Percentiles rank a stretch among this genome's conserved stretches.
These are phyloP conservation scores for Halesus radiatus DNA, from an alignment of 1,140 invertebrate species.

Conservation along the genomic window DNA sequence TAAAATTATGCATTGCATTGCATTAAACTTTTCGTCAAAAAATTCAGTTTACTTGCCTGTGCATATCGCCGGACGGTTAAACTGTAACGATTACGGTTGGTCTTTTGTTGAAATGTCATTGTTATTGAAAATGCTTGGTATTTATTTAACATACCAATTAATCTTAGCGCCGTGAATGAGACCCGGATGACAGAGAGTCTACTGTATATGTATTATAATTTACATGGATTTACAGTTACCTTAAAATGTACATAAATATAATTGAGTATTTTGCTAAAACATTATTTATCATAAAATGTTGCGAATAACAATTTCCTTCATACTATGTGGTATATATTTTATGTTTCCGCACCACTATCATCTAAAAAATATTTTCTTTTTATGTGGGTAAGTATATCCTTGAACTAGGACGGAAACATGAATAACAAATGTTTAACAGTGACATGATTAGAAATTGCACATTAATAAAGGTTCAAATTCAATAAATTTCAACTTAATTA, in stretches of 20 bases:
- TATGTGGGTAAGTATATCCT: conserved; percentile 26
- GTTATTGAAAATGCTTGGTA: too few relatives aligned
- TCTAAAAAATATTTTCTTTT: conserved; percentile 46
- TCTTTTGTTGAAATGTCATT: too few relatives aligned
- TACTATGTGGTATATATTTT: conserved; percentile 50
- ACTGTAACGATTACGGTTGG: too few relatives aligned
- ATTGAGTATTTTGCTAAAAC: conserved; percentile 53
- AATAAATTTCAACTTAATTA: conserved; percentile 1
- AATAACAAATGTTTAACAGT: conserved; percentile 43
- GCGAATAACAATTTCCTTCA: conserved; percentile 44
- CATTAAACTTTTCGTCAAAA: too few relatives aligned
- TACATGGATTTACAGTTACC: conserved; percentile 24
- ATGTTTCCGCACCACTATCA: conserved; percentile 46
- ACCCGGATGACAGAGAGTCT: too few relatives aligned
- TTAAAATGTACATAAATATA: conserved; percentile 25
- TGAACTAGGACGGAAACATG: conserved; percentile 52
- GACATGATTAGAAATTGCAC: not conserved
- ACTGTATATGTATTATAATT: not conserved
- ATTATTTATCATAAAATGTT: conserved; percentile 52
- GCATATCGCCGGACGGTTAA: too few relatives aligned
- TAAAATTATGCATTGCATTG: not conserved
- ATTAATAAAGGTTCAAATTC: conserved; percentile 6
- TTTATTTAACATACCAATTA: too few relatives aligned
- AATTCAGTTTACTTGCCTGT: too few relatives aligned
- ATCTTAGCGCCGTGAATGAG: too few relatives aligned